phyloP scores from a whole-genome alignment of 2,888 invertebrate genomes.

The Philaethria dido region DNA sequence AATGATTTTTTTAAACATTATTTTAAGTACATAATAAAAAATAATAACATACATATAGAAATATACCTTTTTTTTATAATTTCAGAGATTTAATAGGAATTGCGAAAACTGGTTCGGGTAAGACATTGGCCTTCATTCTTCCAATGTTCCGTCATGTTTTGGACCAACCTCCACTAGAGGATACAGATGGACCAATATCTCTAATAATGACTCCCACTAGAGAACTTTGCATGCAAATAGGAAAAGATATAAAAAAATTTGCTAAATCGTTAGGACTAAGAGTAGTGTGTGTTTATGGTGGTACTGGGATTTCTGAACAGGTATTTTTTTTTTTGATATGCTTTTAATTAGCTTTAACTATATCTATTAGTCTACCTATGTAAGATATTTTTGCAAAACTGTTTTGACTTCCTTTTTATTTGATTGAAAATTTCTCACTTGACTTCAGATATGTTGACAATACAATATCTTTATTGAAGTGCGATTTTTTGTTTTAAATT shows the following conservation, averaged over 20 bases:
- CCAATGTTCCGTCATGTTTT: constrained; percentile 98
- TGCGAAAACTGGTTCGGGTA: constrained; percentile 99
- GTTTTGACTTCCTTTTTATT: too few relatives aligned
- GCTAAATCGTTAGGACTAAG: constrained; percentile 93
- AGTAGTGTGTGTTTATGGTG: constrained; percentile 99
- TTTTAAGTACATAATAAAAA: too few relatives aligned
- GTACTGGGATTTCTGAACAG: constrained; percentile 97
- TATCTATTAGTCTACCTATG: too few relatives aligned
- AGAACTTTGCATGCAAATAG: constrained; percentile 99
- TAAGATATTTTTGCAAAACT: too few relatives aligned
- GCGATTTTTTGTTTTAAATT: too few relatives aligned
- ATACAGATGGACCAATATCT: constrained; percentile 98
- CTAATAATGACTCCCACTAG: constrained; percentile 99
- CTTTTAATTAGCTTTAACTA: constrained; percentile 1
- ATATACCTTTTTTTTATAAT: constrained; percentile 29
- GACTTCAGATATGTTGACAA: too few relatives aligned
- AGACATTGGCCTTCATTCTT: constrained; percentile 98
- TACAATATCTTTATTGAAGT: too few relatives aligned
- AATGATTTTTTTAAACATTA: too few relatives aligned
- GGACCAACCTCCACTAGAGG: constrained; percentile 96
- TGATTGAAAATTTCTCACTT: too few relatives aligned
- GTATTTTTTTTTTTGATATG: constrained; percentile 48
- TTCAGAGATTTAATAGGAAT: constrained; percentile 96
- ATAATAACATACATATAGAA: not conserved
- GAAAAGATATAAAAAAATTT: constrained; percentile 97